phyloP scores from a whole-genome alignment of 1,140 invertebrate genomes.

The Phymorhynchus buccinoides region DNA sequence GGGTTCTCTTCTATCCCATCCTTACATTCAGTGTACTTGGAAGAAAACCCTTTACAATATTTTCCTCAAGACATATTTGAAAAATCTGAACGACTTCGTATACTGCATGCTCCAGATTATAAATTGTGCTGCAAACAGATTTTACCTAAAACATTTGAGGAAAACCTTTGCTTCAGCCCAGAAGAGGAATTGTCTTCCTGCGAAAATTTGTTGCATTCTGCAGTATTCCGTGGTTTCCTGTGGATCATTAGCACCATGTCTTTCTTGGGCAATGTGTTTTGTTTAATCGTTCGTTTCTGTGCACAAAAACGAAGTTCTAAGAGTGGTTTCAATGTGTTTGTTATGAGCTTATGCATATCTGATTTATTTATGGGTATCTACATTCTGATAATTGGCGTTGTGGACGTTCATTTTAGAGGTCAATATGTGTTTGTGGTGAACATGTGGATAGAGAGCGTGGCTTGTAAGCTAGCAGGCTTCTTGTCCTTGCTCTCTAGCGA shows the following conservation, averaged over 20 bases:
- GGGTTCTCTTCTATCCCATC: background rate
- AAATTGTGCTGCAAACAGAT: background rate
- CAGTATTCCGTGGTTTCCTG: background rate
- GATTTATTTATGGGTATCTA: slow-evolving; percentile 24
- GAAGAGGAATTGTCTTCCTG: slow-evolving; percentile 5
- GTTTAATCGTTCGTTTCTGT: background rate
- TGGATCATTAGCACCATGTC: background rate
- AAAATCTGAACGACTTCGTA: background rate
- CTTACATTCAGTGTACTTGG: background rate
- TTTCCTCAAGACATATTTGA: background rate
- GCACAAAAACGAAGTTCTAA: too few species aligned
- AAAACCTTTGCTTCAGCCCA: background rate
- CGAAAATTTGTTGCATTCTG: background rate
- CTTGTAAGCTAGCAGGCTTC: background rate
- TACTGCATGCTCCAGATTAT: background rate
- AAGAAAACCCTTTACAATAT: background rate
- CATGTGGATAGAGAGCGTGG: background rate
- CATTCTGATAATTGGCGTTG: background rate
- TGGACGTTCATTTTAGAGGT: background rate
- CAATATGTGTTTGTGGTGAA: background rate
- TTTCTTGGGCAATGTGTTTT: background rate
- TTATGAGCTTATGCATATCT: background rate
- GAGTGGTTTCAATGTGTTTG: background rate
- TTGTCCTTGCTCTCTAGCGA: background rate
- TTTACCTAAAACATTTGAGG: background rate